Evolutionary conservation across 2,888 invertebrate species (phyloP).

Genomic region (Lepidochrysops patricia): DNA sequence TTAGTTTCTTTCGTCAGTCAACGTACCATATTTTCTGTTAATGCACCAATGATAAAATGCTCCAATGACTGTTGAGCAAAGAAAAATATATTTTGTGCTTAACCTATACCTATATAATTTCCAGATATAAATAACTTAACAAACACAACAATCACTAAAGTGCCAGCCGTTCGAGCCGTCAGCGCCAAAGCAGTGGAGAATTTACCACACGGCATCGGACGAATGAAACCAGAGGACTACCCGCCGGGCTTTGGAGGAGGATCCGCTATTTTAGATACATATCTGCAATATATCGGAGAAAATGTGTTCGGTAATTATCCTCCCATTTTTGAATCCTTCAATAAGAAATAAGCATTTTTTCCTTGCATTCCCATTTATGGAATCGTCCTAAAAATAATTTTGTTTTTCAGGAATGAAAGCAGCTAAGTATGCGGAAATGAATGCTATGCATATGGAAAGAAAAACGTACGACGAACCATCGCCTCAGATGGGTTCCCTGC

Average conservation of each 20-base stretch:
- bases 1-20: too few relatives aligned
- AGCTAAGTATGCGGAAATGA: conserved; percentile 85
- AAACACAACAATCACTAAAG: conserved; percentile 78
- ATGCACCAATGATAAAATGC: too few relatives aligned
- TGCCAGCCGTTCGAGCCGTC: conserved; percentile 77
- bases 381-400: background rate
- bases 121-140: conserved; percentile 72
- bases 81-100: background rate
- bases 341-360: too few relatives aligned
- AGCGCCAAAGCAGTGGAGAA: conserved; percentile 79
- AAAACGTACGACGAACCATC: conserved; percentile 75
- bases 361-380: too few relatives aligned
- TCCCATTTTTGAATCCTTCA: background rate
- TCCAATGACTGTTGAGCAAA: too few relatives aligned
- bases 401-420: conserved; percentile 78
- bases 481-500: conserved; percentile 69
- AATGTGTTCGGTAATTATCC: conserved; percentile 78
- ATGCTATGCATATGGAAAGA: conserved; percentile 73
- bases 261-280: conserved; percentile 88
- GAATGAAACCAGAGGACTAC: conserved; percentile 79
- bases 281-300: conserved; percentile 90
- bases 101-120: background rate
- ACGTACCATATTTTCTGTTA: too few relatives aligned
- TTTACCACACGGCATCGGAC: conserved; percentile 74
- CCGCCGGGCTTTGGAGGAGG: conserved; percentile 81